Evolutionary conservation across 64 coral and sea anemone species (phyloP), one percentile per base, ranked within the genome.

Genomic region (Catalaphyllia jardinei): DNA sequence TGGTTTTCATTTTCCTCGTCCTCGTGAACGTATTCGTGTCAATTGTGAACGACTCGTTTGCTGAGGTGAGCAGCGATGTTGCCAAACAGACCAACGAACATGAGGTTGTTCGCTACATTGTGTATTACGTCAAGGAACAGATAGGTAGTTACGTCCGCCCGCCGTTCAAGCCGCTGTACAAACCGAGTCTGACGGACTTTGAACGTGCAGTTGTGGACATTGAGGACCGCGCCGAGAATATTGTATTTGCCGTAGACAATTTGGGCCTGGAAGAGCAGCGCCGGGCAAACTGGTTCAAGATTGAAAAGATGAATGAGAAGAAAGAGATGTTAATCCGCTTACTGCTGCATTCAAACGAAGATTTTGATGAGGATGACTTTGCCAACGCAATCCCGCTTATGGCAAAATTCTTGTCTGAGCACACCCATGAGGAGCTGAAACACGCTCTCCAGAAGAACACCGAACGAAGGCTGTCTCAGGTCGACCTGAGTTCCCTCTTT

Each of bases 351-450:
- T 49, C 28, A 16, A 72, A 84, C 50, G 39, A 76, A 33, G 87
- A 92, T 42, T 92, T 87, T 38, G 69, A 81, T 51, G 94, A 95
- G 20, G 94, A 96, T 61, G 90, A 96, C 62, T 74, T 92, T 52
- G 39, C 86, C 0, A 86, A 96, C 54, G 51, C 89, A 65, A 86
- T 96, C 46, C 90, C 90, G 24, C 5, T 78, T 0, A 83, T 92
- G 67, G 94, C 77, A 24, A 77, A 74, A 60, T 89, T 92, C 17
- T 25, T 84, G 1, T 60, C 72, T 18, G 62, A 75, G 14, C 80
- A 89, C 17, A 82, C 77, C 16, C 20, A 65, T 22, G 86, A 83
- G 2, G 78, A 93, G 11, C 30, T 92, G 8, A 30, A 72, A 67
- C 55, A 87, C 18, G 14, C 67, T 10, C 19, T 50, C 17, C 42